These are phyloP conservation scores for Anhinga anhinga DNA, from an alignment of 2,113 vertebrate genomes.

Conservation along the genomic window DNA sequence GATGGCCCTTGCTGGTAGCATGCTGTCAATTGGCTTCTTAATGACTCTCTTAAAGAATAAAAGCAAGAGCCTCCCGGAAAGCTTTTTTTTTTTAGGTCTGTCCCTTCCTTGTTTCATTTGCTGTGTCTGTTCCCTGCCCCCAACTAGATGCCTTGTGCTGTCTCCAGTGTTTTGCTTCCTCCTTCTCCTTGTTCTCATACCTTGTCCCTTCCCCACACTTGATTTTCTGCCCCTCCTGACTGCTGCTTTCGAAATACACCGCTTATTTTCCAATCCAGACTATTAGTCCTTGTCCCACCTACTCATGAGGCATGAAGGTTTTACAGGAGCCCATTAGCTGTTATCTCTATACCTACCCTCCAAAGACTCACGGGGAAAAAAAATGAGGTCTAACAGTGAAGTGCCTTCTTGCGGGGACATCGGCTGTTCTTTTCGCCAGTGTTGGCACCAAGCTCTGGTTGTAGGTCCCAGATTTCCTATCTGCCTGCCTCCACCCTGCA, in stretches of 20 bases:
- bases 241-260: neutral
- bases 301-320: constrained; percentile 10
- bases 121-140: neutral
- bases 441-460: neutral
- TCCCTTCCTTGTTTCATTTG: neutral
- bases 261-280: neutral
- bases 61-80: neutral
- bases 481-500: neutral
- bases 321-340: constrained; percentile 38
- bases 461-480: neutral
- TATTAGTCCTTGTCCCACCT: constrained; percentile 48
- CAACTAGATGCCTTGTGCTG: neutral
- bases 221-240: neutral
- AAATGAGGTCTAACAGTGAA: neutral
- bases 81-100: neutral
- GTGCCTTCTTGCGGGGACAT: neutral
- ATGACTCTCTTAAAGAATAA: neutral
- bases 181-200: neutral
- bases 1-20: neutral
- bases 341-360: neutral
- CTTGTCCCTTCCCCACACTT: neutral
- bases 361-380: neutral
- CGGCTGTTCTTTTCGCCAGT: neutral
- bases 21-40: neutral
- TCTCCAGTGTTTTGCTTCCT: neutral